phyloP scores from a whole-genome alignment of 2,797 vertebrate species.

The Danio choprae region DNA sequence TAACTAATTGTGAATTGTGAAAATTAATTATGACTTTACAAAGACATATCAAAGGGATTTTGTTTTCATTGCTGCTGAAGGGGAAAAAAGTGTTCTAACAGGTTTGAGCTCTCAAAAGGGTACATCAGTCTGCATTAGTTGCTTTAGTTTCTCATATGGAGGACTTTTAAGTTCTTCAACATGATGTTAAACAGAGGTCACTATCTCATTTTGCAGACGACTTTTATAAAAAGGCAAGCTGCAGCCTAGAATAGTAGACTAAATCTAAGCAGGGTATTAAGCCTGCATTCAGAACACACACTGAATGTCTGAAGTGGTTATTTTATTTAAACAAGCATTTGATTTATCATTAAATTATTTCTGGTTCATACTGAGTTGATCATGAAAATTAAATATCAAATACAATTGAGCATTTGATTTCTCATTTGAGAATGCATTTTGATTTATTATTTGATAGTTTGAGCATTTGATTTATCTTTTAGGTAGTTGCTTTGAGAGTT shows the following conservation, averaged over 20 bases:
- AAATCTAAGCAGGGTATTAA: background rate
- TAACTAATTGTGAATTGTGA: background rate
- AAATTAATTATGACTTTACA: background rate
- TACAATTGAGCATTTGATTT: too few species aligned
- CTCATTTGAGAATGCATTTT: too few species aligned
- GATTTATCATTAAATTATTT: too few species aligned
- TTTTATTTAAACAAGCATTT: too few species aligned
- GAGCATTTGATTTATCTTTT: too few species aligned
- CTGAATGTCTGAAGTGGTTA: too few species aligned
- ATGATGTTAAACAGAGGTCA: conserved; percentile 8
- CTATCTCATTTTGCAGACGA: conserved; percentile 19
- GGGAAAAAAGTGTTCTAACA: background rate
- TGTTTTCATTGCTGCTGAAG: background rate
- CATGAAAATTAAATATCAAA: too few species aligned
- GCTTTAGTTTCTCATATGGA: conserved; percentile 27
- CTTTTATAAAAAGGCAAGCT: background rate
- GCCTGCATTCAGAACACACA: background rate
- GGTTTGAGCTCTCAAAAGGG: background rate
- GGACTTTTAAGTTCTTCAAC: conserved; percentile 14
- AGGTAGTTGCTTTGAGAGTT: too few species aligned
- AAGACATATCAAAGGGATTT: background rate
- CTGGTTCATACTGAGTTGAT: too few species aligned
- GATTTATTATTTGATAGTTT: too few species aligned
- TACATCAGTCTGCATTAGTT: conserved; percentile 17
- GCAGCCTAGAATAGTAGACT: background rate